A percentile compares a stretch with the other conserved stretches of the same genome.
Conservation (phyloP, 2,888 invertebrate genomes). For the Caenorhabditis sulstoni region DNA sequence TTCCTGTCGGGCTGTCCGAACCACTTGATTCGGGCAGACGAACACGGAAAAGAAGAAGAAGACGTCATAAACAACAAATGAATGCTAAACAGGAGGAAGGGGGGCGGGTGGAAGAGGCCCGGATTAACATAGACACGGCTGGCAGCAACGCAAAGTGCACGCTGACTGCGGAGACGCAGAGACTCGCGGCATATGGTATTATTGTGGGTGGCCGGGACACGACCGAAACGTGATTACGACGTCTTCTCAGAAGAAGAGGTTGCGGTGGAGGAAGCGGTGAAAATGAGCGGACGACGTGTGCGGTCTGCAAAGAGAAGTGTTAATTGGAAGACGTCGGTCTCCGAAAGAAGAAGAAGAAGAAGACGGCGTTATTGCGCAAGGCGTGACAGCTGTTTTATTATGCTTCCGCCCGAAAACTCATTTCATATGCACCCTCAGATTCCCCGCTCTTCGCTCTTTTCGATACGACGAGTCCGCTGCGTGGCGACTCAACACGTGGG, state of each 20-base stretch:
- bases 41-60: slow-evolving; percentile 14
- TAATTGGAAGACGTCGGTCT: slow-evolving; percentile 12
- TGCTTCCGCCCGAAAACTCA: slow-evolving; percentile 8
- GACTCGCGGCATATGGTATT: slow-evolving; percentile 45
- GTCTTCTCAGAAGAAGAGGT: slow-evolving; percentile 42
- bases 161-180: slow-evolving; percentile 36
- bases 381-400: slow-evolving; percentile 33
- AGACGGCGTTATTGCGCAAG: slow-evolving; percentile 13
- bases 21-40: slow-evolving; percentile 18
- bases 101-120: slow-evolving; percentile 5
- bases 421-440: slow-evolving; percentile 18
- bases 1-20: neutral
- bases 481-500: too few species aligned
- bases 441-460: neutral
- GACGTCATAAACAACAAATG: slow-evolving; percentile 51
- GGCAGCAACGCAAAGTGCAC: slow-evolving; percentile 24
- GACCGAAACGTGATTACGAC: slow-evolving; percentile 43
- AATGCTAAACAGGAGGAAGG: slow-evolving; percentile 46
- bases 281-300: slow-evolving; percentile 48
- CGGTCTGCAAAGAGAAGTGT: slow-evolving; percentile 32
- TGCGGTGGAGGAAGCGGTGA: slow-evolving; percentile 50
- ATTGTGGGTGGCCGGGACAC: slow-evolving; percentile 11
- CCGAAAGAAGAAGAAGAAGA: slow-evolving; percentile 6
- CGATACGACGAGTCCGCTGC: neutral
- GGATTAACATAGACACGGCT: slow-evolving; percentile 57